Conservation (phyloP, 2,797 vertebrate genomes). For the Gymnocypris eckloni region DNA sequence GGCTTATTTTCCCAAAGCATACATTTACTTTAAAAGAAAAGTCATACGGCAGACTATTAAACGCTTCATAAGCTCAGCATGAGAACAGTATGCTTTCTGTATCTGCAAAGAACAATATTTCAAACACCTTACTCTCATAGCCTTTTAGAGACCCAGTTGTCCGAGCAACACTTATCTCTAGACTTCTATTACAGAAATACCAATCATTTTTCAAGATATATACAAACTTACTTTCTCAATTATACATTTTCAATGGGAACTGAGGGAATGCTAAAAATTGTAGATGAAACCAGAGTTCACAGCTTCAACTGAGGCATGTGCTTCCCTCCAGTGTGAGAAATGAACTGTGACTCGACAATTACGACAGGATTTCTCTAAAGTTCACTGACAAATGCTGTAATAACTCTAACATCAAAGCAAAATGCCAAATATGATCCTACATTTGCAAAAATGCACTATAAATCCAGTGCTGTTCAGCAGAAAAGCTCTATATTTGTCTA, state of each 20-base stretch:
- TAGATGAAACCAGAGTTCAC: constrained; percentile 25
- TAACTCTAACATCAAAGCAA: constrained; percentile 12
- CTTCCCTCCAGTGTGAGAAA: constrained; percentile 40
- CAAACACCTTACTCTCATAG: background rate
- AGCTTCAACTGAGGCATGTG: constrained; percentile 55
- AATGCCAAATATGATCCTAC: background rate
- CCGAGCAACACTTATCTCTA: background rate
- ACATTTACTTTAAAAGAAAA: background rate
- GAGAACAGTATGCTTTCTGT: background rate
- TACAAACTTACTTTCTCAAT: background rate
- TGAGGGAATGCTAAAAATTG: constrained; percentile 38
- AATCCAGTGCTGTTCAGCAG: background rate
- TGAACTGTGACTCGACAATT: constrained; percentile 26
- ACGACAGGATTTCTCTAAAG: background rate
- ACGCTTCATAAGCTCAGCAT: background rate
- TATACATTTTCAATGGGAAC: constrained; percentile 29
- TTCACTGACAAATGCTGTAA: constrained; percentile 13
- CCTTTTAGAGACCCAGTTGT: background rate
- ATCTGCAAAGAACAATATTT: constrained; percentile 13
- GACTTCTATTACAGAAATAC: constrained; percentile 10
- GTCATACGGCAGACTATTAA: background rate
- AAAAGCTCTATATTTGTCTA: background rate
- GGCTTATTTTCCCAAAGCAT: background rate
- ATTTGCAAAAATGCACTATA: constrained; percentile 5
- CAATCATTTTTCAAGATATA: constrained; percentile 18